Evolutionary conservation across 2,113 vertebrate species (phyloP).

Genomic region (Panurus biarmicus): DNA sequence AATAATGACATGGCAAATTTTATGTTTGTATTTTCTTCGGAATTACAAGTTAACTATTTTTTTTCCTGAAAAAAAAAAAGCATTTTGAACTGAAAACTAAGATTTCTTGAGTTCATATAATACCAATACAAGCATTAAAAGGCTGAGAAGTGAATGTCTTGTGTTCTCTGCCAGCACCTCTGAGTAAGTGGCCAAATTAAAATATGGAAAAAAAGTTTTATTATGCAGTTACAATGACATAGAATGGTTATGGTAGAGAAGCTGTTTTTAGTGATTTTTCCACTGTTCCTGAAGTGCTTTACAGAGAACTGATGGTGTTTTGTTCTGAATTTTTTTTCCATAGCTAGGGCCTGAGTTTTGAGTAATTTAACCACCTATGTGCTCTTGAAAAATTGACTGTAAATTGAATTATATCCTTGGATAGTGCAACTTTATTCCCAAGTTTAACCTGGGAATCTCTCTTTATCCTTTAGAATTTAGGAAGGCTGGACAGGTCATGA

Average conservation of each 20-base stretch:
- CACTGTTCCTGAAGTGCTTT: background rate
- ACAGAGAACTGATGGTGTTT: background rate
- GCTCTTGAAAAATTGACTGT: background rate
- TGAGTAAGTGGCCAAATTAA: background rate
- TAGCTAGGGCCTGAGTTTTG: background rate
- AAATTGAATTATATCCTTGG: background rate
- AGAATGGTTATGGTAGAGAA: background rate
- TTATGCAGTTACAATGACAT: background rate
- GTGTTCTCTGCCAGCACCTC: background rate
- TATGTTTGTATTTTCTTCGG: background rate
- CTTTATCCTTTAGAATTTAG: background rate
- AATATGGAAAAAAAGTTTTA: background rate
- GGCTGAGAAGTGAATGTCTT: background rate
- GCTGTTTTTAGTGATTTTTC: background rate
- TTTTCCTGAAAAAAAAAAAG: background rate
- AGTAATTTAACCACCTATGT: background rate
- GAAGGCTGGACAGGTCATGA: background rate
- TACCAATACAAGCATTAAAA: background rate
- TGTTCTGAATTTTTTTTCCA: background rate
- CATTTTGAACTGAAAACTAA: background rate
- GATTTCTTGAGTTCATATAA: background rate
- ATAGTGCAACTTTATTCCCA: background rate
- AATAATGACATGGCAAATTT: background rate
- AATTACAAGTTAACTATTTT: background rate
- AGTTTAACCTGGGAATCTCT: background rate